Evolutionary conservation across 2,113 vertebrate species (phyloP).

Genomic region (Stictonetta naevosa): DNA sequence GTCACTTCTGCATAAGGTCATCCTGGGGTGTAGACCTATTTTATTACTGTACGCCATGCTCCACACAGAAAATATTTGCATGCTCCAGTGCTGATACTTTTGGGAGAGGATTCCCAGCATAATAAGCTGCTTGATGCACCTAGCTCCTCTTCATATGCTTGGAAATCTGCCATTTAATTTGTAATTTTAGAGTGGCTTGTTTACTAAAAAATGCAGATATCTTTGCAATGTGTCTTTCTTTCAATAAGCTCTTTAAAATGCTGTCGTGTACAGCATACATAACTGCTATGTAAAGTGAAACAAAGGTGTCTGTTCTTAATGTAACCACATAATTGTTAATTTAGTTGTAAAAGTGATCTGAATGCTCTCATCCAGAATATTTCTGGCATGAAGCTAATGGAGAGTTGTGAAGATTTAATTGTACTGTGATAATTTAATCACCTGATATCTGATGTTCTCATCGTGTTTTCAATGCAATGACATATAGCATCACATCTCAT

Average conservation of each 20-base stretch:
- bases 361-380: not conserved
- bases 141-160: constrained; percentile 16
- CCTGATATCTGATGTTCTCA: not conserved
- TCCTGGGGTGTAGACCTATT: constrained; percentile 2
- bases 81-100: not conserved
- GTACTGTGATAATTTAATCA: not conserved
- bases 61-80: not conserved
- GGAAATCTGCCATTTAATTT: constrained; percentile 37
- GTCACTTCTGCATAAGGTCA: not conserved
- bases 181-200: not conserved
- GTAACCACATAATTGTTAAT: not conserved
- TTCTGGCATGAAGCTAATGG: not conserved
- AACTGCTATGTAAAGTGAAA: not conserved
- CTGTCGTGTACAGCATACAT: not conserved
- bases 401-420: not conserved
- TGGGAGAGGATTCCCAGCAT: not conserved
- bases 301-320: not conserved
- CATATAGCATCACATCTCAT: not conserved
- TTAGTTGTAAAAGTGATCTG: not conserved
- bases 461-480: not conserved
- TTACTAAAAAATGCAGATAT: not conserved
- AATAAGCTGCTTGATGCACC: not conserved
- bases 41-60: not conserved
- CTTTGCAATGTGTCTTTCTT: not conserved
- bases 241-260: not conserved